Percentiles rank a stretch among this genome's conserved stretches.
phyloP scores from a whole-genome alignment of 2,888 invertebrate species.

The Catocala fraxini region DNA sequence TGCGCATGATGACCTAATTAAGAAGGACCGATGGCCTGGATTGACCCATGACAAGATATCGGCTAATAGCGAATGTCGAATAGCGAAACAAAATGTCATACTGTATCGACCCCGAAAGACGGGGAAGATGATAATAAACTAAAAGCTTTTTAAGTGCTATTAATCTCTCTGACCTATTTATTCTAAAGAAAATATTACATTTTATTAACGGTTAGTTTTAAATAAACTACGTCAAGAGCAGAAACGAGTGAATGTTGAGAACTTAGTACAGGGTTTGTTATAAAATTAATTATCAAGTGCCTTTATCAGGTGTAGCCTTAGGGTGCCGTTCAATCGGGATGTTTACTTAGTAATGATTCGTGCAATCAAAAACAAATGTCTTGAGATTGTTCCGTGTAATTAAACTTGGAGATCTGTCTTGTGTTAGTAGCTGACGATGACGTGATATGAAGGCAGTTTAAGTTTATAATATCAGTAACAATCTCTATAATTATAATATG shows the following conservation, averaged over 20 bases:
- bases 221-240: slow-evolving; percentile 38
- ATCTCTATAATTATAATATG: too few species aligned
- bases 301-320: slow-evolving; percentile 72
- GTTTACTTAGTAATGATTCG: slow-evolving; percentile 62
- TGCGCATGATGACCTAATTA: too few species aligned
- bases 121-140: background rate
- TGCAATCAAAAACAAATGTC: slow-evolving; percentile 58
- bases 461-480: background rate
- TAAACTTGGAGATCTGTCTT: slow-evolving; percentile 34
- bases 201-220: slow-evolving; percentile 24
- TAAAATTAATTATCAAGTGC: slow-evolving; percentile 80
- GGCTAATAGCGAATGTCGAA: too few species aligned
- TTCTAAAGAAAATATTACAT: too few species aligned
- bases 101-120: too few species aligned
- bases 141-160: background rate
- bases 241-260: slow-evolving; percentile 47
- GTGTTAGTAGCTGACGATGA: slow-evolving; percentile 22
- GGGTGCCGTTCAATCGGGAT: slow-evolving; percentile 60
- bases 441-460: slow-evolving; percentile 8
- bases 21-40: too few species aligned
- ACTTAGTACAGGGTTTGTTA: slow-evolving; percentile 62
- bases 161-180: too few species aligned
- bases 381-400: slow-evolving; percentile 42
- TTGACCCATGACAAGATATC: too few species aligned
- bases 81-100: too few species aligned